A percentile compares a stretch with the other conserved stretches of the same genome.
These are phyloP conservation scores for Mercenaria mercenaria DNA, from an alignment of 1,140 invertebrate species.

Conservation along the genomic window DNA sequence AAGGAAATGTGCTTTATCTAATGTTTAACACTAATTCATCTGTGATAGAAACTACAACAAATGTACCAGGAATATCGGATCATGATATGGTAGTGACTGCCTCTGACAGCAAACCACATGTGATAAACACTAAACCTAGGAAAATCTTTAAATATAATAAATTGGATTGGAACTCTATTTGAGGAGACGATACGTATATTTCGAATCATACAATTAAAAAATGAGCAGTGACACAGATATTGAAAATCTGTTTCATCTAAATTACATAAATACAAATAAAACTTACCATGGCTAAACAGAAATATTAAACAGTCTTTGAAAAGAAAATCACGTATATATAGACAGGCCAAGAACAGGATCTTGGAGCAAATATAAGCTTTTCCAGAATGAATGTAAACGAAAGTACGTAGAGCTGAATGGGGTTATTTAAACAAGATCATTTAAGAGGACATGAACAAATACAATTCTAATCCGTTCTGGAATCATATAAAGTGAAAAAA, in stretches of 20 bases:
- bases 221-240: conserved; percentile 8
- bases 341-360: conserved; percentile 27
- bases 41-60: conserved; percentile 38
- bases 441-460: conserved; percentile 31
- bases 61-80: conserved; percentile 40
- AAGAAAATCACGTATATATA: conserved; percentile 5
- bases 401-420: conserved; percentile 62
- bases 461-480: conserved; percentile 71
- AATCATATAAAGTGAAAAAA: conserved; percentile 64
- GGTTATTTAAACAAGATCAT: conserved; percentile 60
- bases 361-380: conserved; percentile 24
- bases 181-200: not conserved
- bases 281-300: conserved; percentile 48
- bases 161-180: conserved; percentile 27
- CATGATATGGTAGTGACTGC: conserved; percentile 49
- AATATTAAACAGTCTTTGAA: conserved; percentile 38
- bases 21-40: conserved; percentile 57
- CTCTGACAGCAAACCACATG: conserved; percentile 28
- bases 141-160: conserved; percentile 37
- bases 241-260: conserved; percentile 33
- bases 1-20: conserved; percentile 51
- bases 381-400: conserved; percentile 52
- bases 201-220: conserved; percentile 3
- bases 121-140: not conserved
- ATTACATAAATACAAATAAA: conserved; percentile 14